These are phyloP conservation scores for Erinaceus europaeus DNA, from an alignment of 2,113 vertebrate genomes.

Conservation along the genomic window DNA sequence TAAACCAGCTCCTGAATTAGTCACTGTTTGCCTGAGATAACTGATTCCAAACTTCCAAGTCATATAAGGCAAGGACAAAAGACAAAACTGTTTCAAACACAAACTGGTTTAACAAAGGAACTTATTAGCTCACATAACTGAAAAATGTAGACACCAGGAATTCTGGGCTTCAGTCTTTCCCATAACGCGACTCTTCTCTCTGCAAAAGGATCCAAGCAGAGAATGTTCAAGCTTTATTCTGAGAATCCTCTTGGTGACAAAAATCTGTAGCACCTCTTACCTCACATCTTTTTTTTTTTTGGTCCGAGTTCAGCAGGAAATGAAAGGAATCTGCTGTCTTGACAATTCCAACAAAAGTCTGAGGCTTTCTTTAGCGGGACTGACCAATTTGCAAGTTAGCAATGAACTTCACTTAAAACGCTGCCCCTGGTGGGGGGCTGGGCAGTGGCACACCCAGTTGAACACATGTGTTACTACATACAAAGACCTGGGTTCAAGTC, in stretches of 20 bases:
- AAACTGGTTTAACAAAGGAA: neutral
- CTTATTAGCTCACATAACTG: neutral
- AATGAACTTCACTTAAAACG: neutral
- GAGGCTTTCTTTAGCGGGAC: neutral
- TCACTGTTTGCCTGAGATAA: conserved; percentile 4
- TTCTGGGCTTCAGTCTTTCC: neutral
- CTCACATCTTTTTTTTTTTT: neutral
- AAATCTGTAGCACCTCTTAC: neutral
- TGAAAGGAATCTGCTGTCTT: neutral
- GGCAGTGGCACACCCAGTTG: no score
- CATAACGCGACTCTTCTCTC: neutral
- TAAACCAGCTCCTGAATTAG: neutral
- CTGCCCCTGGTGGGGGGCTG: no score
- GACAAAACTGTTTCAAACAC: neutral
- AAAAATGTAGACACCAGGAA: neutral
- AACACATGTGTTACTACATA: no score
- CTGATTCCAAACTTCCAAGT: neutral
- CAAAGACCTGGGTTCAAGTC: no score
- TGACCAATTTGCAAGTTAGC: neutral
- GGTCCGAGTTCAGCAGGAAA: neutral
- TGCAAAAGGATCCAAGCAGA: neutral
- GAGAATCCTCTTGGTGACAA: neutral
- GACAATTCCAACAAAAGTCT: neutral
- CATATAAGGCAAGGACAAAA: neutral
- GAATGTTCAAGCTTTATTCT: neutral